Evolutionary conservation across 2,113 vertebrate genomes (phyloP), one percentile per base, ranked within the genome.

Genomic region (Plotosus lineatus): DNA sequence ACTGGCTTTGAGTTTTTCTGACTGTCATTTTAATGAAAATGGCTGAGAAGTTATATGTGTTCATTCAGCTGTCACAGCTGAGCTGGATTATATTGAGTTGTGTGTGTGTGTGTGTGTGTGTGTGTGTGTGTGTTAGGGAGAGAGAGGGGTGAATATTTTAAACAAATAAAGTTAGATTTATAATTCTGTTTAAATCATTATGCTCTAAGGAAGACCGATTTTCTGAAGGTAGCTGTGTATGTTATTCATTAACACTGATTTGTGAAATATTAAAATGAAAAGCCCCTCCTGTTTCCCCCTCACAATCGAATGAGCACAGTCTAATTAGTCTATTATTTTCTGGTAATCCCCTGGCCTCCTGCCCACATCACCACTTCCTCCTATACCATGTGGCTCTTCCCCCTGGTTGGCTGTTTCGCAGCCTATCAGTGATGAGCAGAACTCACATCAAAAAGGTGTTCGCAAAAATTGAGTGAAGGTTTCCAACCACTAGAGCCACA

Each of bases 261-360:
- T 72, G 6, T 31, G 58, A 17, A 65, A 51, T 42, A 26, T 75
- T 58, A 11, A 46, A 0, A 65, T 44, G 7, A 69, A 44, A 69
- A 44, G 15, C 21, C 15, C 55, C 14, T 69, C 55, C 73, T n/a
- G 15, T 42, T 60, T 51, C n/a, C 48, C 44, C 56, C 38, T n/a
- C 46, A 23, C 8, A n/a, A 74, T 36, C 3, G 36, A 3, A 36
- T 26, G 38, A 79, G 17, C 17, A 9, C n/a, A 74, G n/a, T 60
- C 23, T 63, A 63, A 63, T 81, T 56, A 50, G 28, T 26, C 40
- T 46, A 53, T 23, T 44, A 48, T 33, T 9, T 1, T 53, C 53
- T 71, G 83, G 83, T 82, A 85, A 82, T 82, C 84, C 84, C 77
- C 84, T 85, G 84, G 46, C 74, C 76, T 40, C n/a, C 15, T 50